Base-by-base conservation (phyloP, 2,797 vertebrate species). In the Emydoidea blandingii region DNA sequence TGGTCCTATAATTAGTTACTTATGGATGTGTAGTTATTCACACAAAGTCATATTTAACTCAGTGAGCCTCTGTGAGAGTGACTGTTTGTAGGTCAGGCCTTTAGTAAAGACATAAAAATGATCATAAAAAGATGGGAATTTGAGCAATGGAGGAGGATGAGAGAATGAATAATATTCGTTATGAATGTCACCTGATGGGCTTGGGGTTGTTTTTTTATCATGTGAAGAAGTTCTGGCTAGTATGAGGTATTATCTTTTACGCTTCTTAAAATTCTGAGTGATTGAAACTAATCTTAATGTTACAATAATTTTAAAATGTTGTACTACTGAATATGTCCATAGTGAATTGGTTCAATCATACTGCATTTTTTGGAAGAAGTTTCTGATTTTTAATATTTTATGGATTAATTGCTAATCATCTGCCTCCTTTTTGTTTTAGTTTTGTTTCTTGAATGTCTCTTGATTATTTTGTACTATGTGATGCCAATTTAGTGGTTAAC, bases 391-490 rank as follows among this genome's bases (percentile, higher is more conserved):
- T 94, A 87, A 91, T 91, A 92, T 96, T 96, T 96, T 95, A 94
- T 97, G 87, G 94, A 96, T 96, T 97, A 97, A 97, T 97, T 96
- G 91, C 91, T 96, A 96, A 87, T 93, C 93, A 94, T 94, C 94
- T 96, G 89, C 94, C 91, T 97, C 83, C 72, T 90, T 96, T 96
- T 91, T 79, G 91, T 94, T 95, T 97, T 96, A 95, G 89, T 95
- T 96, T 95, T 90, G 74, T 91, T 95, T 79, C 89, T 92, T 95
- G 92, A 96, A 96, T 96, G 87, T 96, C 92, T 93, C 95, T 96
- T 97, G 97, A 97, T 97, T 97, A 91, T 96, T 96, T 92, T 92
- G 95, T 95, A 74, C 93, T 96, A 11, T 85, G 96, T 68, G 91
- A 85, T 94, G 94, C 96, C 95, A 97, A 95, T 97, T 94, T 95